Evolutionary conservation across 2,797 vertebrate species (phyloP).

Genomic region (Spizella passerina): DNA sequence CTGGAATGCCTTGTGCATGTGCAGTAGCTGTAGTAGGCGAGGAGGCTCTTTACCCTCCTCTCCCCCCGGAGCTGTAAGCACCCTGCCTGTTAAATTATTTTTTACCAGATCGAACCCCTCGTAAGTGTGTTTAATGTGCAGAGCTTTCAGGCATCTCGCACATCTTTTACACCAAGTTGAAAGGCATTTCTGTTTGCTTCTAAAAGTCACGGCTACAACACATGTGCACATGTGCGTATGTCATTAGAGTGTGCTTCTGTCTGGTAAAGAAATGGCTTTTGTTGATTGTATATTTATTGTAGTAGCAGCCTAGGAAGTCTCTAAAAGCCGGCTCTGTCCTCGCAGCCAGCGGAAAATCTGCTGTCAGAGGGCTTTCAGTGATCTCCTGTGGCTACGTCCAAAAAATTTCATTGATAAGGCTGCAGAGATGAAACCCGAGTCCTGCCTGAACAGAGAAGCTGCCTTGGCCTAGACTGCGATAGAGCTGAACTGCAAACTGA

Average conservation of each 20-base stretch:
- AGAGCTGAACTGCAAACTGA: constrained; percentile 89
- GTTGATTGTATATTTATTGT: background rate
- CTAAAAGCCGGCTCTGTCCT: background rate
- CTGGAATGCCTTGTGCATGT: background rate
- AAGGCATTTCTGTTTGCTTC: background rate
- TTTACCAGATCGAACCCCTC: background rate
- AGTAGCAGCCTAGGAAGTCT: background rate
- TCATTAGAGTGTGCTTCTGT: background rate
- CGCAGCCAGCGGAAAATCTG: background rate
- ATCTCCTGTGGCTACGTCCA: constrained; percentile 38
- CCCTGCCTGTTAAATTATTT: background rate
- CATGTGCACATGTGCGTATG: background rate
- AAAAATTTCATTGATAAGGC: constrained; percentile 73
- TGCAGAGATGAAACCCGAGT: constrained; percentile 78
- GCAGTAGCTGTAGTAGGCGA: background rate
- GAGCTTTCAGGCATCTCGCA: background rate
- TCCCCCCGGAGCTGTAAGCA: background rate
- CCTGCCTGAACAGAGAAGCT: constrained; percentile 78
- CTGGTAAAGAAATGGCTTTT: background rate
- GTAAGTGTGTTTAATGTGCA: background rate
- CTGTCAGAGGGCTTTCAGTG: constrained; percentile 34
- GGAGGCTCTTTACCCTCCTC: background rate
- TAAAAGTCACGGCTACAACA: background rate
- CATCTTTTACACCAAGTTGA: background rate
- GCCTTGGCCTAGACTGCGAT: constrained; percentile 79